Percentiles rank a stretch among this genome's conserved stretches.
phyloP scores from a whole-genome alignment of 2,797 vertebrate species.

The Notamacropus eugenii region DNA sequence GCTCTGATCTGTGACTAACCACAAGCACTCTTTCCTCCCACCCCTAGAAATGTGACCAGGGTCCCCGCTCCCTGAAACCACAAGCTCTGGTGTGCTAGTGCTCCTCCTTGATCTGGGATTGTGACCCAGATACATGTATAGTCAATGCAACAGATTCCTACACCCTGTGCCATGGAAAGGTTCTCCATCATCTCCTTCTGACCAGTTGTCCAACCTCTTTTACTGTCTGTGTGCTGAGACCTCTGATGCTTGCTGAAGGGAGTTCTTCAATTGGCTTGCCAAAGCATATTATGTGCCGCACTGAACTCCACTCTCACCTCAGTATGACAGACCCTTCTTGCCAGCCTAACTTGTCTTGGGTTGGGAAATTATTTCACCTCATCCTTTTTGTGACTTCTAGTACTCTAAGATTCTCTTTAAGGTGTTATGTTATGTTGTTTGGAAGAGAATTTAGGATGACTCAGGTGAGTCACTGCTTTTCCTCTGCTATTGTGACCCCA shows the following conservation, averaged over 20 bases:
- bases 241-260: not conserved
- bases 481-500: not conserved
- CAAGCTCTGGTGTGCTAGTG: not conserved
- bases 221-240: not conserved
- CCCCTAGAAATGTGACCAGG: not conserved
- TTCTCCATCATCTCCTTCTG: too few relatives aligned
- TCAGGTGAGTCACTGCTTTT: not conserved
- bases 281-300: not conserved
- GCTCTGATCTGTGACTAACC: not conserved
- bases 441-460: not conserved
- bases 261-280: not conserved
- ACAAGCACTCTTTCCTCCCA: not conserved
- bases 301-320: not conserved
- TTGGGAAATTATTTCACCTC: not conserved
- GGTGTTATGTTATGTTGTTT: not conserved
- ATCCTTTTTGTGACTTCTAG: not conserved
- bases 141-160: not conserved
- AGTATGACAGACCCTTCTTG: not conserved
- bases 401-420: not conserved
- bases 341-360: not conserved
- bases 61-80: not conserved
- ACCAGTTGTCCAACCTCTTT: not conserved
- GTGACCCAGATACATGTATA: not conserved
- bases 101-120: not conserved
- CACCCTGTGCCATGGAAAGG: not conserved